Percentiles rank a stretch among this genome's conserved stretches.
Evolutionary conservation across 2,888 invertebrate genomes (phyloP).

Genomic region (Spisula solida): DNA sequence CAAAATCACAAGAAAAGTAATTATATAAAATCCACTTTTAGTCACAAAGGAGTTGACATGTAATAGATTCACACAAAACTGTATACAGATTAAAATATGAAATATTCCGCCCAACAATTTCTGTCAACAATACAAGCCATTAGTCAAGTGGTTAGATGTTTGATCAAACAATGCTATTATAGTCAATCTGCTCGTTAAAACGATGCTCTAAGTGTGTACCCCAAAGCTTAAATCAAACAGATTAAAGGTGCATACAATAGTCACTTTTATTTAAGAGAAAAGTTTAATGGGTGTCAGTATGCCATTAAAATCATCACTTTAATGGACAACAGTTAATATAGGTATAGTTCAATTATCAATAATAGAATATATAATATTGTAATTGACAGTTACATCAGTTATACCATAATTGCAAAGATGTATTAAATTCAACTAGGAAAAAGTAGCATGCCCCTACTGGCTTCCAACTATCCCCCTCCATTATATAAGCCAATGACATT

Average conservation of each 20-base stretch:
- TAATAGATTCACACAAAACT: background rate
- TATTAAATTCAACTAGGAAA: no score
- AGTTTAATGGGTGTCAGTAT: slow-evolving; percentile 3
- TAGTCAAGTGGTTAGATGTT: background rate
- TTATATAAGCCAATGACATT: background rate
- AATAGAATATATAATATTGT: background rate
- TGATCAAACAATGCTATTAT: slow-evolving; percentile 20
- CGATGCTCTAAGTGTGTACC: background rate
- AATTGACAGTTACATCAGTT: background rate
- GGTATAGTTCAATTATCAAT: background rate
- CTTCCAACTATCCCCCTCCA: background rate
- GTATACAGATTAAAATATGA: background rate
- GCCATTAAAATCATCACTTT: background rate
- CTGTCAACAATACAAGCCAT: slow-evolving; percentile 2
- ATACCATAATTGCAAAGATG: background rate
- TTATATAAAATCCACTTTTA: background rate
- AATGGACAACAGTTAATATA: background rate
- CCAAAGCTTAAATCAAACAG: background rate
- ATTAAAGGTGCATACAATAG: background rate
- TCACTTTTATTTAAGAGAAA: background rate
- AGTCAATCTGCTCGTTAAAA: background rate
- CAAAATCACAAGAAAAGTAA: background rate
- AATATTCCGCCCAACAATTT: background rate
- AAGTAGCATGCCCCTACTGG: no score
- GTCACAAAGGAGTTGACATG: background rate